Conservation (phyloP, 2,113 vertebrate genomes). For the Periophthalmus modestus region DNA sequence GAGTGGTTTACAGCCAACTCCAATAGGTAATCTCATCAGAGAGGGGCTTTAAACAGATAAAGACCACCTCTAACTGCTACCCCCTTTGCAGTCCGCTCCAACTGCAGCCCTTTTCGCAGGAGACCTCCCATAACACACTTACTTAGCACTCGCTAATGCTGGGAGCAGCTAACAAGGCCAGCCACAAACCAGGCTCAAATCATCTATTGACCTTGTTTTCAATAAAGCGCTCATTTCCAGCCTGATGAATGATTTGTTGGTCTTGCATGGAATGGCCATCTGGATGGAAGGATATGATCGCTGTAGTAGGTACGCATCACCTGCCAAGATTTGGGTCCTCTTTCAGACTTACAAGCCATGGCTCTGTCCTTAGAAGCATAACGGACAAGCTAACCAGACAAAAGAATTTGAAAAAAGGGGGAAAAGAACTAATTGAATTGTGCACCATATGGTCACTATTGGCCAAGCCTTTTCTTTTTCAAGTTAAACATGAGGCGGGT, state of each 20-base stretch:
- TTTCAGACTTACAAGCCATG: conserved; percentile 24
- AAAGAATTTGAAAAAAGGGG: conserved; percentile 6
- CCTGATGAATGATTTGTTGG: conserved; percentile 79
- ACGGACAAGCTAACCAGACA: conserved; percentile 24
- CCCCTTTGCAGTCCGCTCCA: conserved; percentile 31
- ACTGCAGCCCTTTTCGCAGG: conserved; percentile 52
- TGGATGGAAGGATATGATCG: conserved; percentile 68
- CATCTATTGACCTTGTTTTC: conserved; percentile 88
- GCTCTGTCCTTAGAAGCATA: conserved; percentile 24
- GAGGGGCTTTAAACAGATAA: conserved; percentile 79
- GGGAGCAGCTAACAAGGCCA: conserved; percentile 68
- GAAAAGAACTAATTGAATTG: conserved; percentile 53
- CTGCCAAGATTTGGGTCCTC: conserved; percentile 54
- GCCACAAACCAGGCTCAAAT: conserved; percentile 72
- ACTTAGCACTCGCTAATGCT: conserved; percentile 74
- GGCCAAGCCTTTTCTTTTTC: conserved; percentile 38
- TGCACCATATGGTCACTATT: conserved; percentile 61
- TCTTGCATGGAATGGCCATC: conserved; percentile 76
- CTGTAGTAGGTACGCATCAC: conserved; percentile 67
- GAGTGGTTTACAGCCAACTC: conserved; percentile 77
- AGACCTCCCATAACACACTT: conserved; percentile 55
- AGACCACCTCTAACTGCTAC: conserved; percentile 70
- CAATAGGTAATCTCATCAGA: conserved; percentile 84
- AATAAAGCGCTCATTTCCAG: conserved; percentile 78
- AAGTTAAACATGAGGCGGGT: conserved; percentile 68